phyloP scores from a whole-genome alignment of 2,797 vertebrate species.

The Sardinella longiceps region DNA sequence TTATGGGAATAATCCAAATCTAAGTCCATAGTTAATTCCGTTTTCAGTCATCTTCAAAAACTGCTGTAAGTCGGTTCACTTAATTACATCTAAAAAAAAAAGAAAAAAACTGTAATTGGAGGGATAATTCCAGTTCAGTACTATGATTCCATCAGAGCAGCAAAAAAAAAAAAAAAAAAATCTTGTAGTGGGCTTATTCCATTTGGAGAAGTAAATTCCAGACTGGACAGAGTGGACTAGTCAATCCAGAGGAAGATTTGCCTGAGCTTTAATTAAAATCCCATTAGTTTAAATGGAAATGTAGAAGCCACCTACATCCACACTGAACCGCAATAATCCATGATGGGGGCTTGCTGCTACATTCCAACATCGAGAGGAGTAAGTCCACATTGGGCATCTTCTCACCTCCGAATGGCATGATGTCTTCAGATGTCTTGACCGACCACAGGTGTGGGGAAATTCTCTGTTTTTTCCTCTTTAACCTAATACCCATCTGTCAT shows the following conservation, averaged over 20 bases:
- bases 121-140: neutral
- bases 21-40: slow-evolving; percentile 16
- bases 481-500: neutral
- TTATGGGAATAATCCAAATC: slow-evolving; percentile 45
- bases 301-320: slow-evolving; percentile 69
- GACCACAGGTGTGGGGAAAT: neutral
- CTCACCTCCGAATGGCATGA: neutral
- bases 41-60: slow-evolving; percentile 58
- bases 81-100: slow-evolving; percentile 54
- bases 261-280: slow-evolving; percentile 15
- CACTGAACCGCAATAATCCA: slow-evolving; percentile 69
- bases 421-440: slow-evolving; percentile 1
- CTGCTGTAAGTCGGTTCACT: slow-evolving; percentile 36
- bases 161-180: neutral
- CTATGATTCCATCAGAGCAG: neutral
- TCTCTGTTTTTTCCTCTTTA: slow-evolving; percentile 57
- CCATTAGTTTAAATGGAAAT: slow-evolving; percentile 48
- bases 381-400: slow-evolving; percentile 23
- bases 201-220: slow-evolving; percentile 5
- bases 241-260: slow-evolving; percentile 10
- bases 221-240: neutral
- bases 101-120: slow-evolving; percentile 29
- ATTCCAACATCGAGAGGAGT: slow-evolving; percentile 68
- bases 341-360: slow-evolving; percentile 59
- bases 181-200: neutral